These are phyloP conservation scores for Atherinosoma microstoma DNA, from an alignment of 2,797 vertebrate species.

Conservation along the genomic window DNA sequence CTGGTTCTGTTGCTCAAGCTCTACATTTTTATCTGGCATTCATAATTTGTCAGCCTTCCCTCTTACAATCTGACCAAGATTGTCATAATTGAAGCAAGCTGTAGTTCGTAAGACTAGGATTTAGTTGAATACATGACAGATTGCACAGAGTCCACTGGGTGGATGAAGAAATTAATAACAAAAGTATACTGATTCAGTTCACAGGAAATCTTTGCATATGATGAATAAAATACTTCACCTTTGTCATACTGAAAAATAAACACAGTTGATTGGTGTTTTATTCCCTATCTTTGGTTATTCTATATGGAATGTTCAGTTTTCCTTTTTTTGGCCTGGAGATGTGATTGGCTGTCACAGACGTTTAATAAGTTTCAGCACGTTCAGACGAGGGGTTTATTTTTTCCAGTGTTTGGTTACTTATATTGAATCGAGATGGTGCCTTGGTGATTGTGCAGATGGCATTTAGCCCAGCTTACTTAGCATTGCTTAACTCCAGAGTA, in stretches of 20 bases:
- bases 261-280: conserved; percentile 29
- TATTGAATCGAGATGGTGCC: conserved; percentile 1
- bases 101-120: conserved; percentile 19
- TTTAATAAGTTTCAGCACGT: conserved; percentile 27
- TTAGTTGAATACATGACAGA: conserved; percentile 21
- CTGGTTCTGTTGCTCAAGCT: not conserved
- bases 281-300: conserved; percentile 22
- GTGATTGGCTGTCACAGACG: conserved; percentile 25
- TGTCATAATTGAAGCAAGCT: conserved; percentile 4
- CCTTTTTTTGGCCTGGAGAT: conserved; percentile 11
- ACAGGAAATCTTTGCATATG: conserved; percentile 42
- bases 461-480: conserved; percentile 15
- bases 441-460: conserved; percentile 28
- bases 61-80: conserved; percentile 21
- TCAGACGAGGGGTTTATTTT: conserved; percentile 37
- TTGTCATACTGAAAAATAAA: conserved; percentile 22
- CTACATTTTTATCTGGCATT: conserved; percentile 1
- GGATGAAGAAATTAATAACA: conserved; percentile 1
- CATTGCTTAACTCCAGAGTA: conserved; percentile 14
- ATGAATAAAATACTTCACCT: conserved; percentile 19
- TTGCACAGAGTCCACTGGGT: conserved; percentile 4
- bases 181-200: conserved; percentile 31
- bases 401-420: conserved; percentile 20
- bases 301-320: conserved; percentile 12
- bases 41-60: conserved; percentile 10